Evolutionary conservation across 2,888 invertebrate genomes (phyloP), one percentile per base, ranked within the genome.

Genomic region (Trichogramma dendrolimi): DNA sequence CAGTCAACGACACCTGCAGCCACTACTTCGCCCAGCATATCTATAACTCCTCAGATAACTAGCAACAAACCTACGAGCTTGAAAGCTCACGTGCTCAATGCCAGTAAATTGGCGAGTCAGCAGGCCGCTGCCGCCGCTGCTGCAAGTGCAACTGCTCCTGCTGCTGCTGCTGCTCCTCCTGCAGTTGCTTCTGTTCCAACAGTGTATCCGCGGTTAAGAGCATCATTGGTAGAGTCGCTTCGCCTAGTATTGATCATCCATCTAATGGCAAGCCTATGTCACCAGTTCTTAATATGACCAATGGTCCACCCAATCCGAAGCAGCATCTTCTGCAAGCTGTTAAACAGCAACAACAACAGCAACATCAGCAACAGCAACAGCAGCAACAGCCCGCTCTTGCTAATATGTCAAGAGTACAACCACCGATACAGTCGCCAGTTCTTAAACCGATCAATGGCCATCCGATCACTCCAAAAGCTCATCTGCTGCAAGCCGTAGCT

Each of bases 31-130:
- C 72, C 70, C 48, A 51, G 73, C 0, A 27, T 27, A 27, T 27
- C 27, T 27, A 27, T 27, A 27, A 27, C 27, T 27, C 27, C 27
- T 27, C 27, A 27, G 27, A 27, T 27, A 27, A 27, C 27, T 27
- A 27, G 27, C 27, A 27, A 27, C 27, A 79, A 79, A 64, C 82
- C 84, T 0, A 86, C 85, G 27, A 84, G 85, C 5, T 75, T 87
- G 4, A 87, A 87, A 70, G 86, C 86, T 2, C 86, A 86, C 66
- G 86, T 87, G 4, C 72, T 87, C 27, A 85, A 84, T 58, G 77
- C 78, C 4, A 78, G 74, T 49, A 78, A 78, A 67, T 66, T 75
- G 11, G 73, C 65, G 46, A 71, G 71, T 5, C 59, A 69, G 38
- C 60, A 27, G 70, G 4, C 71, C 70, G 43, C 70, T 63, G 74